Percentiles rank a stretch among this genome's conserved stretches.
phyloP scores from a whole-genome alignment of 2,797 vertebrate species.

The Chelmon rostratus region DNA sequence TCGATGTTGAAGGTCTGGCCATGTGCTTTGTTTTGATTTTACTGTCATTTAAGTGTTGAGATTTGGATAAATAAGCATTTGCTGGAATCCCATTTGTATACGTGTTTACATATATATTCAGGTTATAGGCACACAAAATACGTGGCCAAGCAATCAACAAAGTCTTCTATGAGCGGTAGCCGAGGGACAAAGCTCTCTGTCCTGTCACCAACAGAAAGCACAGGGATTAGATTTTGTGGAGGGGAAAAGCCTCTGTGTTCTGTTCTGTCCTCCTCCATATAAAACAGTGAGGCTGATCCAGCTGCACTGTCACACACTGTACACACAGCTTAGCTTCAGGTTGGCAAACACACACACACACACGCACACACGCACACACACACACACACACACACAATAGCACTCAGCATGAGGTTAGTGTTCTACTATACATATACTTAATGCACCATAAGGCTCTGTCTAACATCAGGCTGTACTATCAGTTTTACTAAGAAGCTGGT shows the following conservation, averaged over 20 bases:
- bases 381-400: background rate
- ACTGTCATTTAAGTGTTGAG: background rate
- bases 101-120: no score
- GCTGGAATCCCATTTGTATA: background rate
- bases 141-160: no score
- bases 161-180: background rate
- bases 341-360: conserved; percentile 1
- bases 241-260: conserved; percentile 38
- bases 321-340: conserved; percentile 28
- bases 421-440: background rate
- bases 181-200: conserved; percentile 37
- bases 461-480: background rate
- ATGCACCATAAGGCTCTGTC: background rate
- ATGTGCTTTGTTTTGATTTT: background rate
- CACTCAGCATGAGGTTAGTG: background rate
- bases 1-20: background rate
- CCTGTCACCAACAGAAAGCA: conserved; percentile 34
- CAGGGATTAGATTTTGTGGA: conserved; percentile 54
- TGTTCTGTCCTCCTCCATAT: conserved; percentile 23
- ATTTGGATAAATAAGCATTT: background rate
- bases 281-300: conserved; percentile 47
- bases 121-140: background rate
- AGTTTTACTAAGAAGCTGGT: no score
- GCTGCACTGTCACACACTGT: conserved; percentile 14
- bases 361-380: background rate